phyloP scores from a whole-genome alignment of 1,140 invertebrate species.

The Chironomus tepperi region DNA sequence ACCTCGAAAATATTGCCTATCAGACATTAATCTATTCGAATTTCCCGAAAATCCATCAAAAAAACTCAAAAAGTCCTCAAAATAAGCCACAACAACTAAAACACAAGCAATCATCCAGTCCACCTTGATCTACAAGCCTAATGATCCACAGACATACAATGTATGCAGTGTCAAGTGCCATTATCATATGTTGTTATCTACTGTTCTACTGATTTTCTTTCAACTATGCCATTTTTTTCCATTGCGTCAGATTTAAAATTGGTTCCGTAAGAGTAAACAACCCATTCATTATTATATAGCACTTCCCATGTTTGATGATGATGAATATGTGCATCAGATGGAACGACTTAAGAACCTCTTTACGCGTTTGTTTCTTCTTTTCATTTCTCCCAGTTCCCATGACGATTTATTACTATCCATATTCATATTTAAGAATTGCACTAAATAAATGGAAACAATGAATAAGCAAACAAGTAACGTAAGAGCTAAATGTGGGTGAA shows the following conservation, averaged over 20 bases:
- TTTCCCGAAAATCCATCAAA: no score
- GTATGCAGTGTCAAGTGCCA: not conserved
- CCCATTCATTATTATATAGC: not conserved
- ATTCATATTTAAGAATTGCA: not conserved
- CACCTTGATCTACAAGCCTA: not conserved
- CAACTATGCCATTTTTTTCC: not conserved
- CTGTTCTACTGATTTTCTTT: not conserved
- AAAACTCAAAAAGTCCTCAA: not conserved
- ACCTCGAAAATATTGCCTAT: no score
- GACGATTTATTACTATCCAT: not conserved
- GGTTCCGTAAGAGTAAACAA: constrained; percentile 6
- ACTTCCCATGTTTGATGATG: not conserved
- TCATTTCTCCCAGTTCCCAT: not conserved
- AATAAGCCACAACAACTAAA: not conserved
- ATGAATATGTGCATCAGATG: not conserved
- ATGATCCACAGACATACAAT: not conserved
- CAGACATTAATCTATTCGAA: no score
- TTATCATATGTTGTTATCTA: not conserved
- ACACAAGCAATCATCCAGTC: not conserved
- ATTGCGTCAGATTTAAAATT: constrained; percentile 12
- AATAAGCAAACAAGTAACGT: no score
- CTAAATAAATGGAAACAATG: not conserved
- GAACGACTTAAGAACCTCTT: not conserved
- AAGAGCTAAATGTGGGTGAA: not conserved
- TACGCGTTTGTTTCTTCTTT: not conserved